Conservation (phyloP, 2,888 invertebrate species). For the Meta bourneti region DNA sequence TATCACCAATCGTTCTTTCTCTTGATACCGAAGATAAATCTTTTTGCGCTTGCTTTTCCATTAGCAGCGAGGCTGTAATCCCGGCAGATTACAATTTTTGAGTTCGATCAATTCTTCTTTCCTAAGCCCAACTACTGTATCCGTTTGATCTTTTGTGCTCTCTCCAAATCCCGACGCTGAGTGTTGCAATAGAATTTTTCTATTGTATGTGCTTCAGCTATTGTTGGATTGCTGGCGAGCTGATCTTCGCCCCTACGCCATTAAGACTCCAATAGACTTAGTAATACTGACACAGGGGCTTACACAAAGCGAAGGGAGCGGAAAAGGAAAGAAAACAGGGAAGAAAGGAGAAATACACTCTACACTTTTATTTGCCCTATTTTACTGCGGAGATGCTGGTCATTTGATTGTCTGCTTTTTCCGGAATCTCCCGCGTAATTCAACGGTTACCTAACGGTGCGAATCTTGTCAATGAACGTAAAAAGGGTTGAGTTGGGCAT, state of each 20-base stretch:
- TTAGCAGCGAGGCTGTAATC: conserved; percentile 16
- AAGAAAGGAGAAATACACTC: too few species aligned
- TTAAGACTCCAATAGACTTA: neutral
- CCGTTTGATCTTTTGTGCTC: neutral
- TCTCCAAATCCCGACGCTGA: neutral
- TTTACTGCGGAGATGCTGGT: too few species aligned
- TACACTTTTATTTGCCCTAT: too few species aligned
- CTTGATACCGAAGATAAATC: neutral
- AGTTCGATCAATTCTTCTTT: conserved; percentile 37
- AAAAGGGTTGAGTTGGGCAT: too few species aligned
- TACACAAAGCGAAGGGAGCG: neutral
- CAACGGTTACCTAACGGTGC: too few species aligned
- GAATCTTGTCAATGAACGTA: too few species aligned
- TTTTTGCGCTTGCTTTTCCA: conserved; percentile 13
- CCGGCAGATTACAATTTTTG: conserved; percentile 38
- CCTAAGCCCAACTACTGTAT: neutral
- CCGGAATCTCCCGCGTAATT: too few species aligned
- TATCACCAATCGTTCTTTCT: conserved; percentile 1
- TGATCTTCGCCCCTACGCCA: neutral
- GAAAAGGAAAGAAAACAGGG: neutral
- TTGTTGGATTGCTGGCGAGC: conserved; percentile 10
- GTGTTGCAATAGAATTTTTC: neutral
- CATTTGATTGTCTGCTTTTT: too few species aligned
- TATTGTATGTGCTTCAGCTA: conserved; percentile 12
- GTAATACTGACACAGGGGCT: neutral